These are phyloP conservation scores for Austrofundulus limnaeus DNA, from an alignment of 2,113 vertebrate species.

Conservation along the genomic window DNA sequence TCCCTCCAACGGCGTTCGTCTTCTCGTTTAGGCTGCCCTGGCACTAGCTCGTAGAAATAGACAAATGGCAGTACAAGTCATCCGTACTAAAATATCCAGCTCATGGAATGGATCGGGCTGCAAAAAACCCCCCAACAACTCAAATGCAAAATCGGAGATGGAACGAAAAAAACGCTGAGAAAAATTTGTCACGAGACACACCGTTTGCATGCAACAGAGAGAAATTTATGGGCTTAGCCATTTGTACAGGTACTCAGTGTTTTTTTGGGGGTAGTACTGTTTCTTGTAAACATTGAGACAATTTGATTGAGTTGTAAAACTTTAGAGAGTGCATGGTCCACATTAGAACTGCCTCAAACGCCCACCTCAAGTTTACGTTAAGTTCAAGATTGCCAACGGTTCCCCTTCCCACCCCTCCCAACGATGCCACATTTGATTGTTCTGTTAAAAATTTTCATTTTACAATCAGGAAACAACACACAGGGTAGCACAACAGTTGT, in stretches of 20 bases:
- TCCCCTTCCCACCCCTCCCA: slow-evolving; percentile 24
- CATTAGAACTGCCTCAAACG: slow-evolving; percentile 34
- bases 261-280: slow-evolving; percentile 76
- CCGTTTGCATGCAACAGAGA: slow-evolving; percentile 85
- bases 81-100: slow-evolving; percentile 66
- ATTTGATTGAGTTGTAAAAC: slow-evolving; percentile 74
- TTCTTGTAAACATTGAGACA: slow-evolving; percentile 81
- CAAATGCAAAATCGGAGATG: slow-evolving; percentile 77
- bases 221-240: slow-evolving; percentile 70
- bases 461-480: slow-evolving; percentile 58
- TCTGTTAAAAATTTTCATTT: slow-evolving; percentile 55
- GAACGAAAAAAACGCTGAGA: slow-evolving; percentile 73
- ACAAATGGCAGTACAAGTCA: slow-evolving; percentile 78
- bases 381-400: slow-evolving; percentile 65
- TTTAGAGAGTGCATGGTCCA: slow-evolving; percentile 32
- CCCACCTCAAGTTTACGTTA: slow-evolving; percentile 63
- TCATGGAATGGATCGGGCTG: slow-evolving; percentile 65
- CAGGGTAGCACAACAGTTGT: slow-evolving; percentile 12
- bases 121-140: slow-evolving; percentile 61
- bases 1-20: slow-evolving; percentile 69
- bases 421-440: slow-evolving; percentile 67
- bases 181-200: slow-evolving; percentile 80
- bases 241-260: slow-evolving; percentile 78
- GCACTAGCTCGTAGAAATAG: slow-evolving; percentile 61
- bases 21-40: slow-evolving; percentile 66